These are phyloP conservation scores for Sula dactylatra DNA, from an alignment of 2,113 vertebrate genomes.

Conservation along the genomic window DNA sequence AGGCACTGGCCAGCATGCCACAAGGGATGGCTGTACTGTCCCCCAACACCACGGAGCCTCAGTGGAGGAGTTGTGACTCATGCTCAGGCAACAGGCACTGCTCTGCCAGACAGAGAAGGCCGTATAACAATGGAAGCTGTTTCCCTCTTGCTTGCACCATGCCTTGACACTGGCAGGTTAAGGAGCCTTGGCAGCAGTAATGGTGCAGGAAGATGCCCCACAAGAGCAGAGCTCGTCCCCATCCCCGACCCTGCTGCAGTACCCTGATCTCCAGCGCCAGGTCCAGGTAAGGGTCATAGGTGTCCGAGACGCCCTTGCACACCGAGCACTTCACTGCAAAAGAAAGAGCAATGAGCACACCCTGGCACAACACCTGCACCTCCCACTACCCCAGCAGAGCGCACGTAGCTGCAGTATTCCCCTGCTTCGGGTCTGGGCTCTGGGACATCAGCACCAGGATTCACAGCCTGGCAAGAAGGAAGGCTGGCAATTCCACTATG, in stretches of 20 bases:
- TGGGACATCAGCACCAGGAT: not conserved
- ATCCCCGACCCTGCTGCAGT: not conserved
- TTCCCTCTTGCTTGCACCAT: not conserved
- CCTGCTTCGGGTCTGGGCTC: rapidly evolving
- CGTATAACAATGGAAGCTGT: not conserved
- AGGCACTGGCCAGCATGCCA: rapidly evolving
- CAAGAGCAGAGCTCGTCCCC: not conserved
- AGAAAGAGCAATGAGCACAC: not conserved
- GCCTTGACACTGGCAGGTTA: too few species aligned
- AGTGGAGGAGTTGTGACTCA: rapidly evolving
- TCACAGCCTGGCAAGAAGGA: not conserved
- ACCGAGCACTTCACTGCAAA: conserved; percentile 89
- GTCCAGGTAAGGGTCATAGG: conserved; percentile 93
- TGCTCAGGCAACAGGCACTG: rapidly evolving
- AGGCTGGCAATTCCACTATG: not conserved
- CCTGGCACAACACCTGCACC: not conserved
- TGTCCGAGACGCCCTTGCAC: conserved; percentile 93
- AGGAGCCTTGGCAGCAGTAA: not conserved
- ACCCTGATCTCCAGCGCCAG: conserved; percentile 93
- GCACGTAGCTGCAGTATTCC: not conserved
- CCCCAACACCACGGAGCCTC: rapidly evolving
- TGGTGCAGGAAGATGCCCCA: rapidly evolving
- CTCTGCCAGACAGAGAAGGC: not conserved
- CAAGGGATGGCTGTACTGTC: rapidly evolving
- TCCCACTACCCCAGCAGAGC: not conserved